These are phyloP conservation scores for Panthera tigris DNA, from an alignment of 2,113 vertebrate genomes.

Conservation along the genomic window DNA sequence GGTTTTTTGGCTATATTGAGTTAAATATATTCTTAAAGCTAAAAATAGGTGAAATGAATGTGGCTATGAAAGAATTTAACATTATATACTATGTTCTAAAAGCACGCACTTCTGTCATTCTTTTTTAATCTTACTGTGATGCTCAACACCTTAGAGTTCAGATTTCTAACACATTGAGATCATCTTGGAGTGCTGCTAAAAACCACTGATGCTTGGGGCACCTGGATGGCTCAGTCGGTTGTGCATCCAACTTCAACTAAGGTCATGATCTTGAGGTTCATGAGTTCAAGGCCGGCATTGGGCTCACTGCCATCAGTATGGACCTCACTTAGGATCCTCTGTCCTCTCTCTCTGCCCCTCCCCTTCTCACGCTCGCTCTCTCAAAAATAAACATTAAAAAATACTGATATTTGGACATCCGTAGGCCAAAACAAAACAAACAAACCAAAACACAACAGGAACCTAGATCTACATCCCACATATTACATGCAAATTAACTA, in stretches of 20 bases:
- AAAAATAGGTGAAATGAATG: neutral
- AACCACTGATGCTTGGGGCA: too few species aligned
- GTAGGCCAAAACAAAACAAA: neutral
- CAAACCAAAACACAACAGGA: neutral
- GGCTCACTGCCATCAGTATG: too few species aligned
- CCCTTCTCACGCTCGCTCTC: too few species aligned
- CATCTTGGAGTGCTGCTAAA: too few species aligned
- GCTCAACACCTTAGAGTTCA: neutral
- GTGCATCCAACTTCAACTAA: too few species aligned
- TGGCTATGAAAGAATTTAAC: neutral
- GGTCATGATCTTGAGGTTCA: too few species aligned
- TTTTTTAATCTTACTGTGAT: neutral
- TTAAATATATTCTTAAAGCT: conserved; percentile 10
- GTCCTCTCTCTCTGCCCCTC: too few species aligned
- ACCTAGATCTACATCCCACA: neutral
- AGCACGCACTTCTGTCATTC: neutral
- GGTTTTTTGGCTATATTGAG: neutral
- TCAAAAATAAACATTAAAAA: neutral
- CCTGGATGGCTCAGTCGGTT: too few species aligned
- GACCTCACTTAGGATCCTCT: too few species aligned
- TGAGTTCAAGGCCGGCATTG: too few species aligned
- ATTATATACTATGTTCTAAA: neutral
- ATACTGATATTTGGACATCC: neutral
- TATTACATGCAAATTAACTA: neutral
- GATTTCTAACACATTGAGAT: neutral